Conservation (phyloP, 2,888 invertebrate species). For the Ctenicera cuprea region DNA sequence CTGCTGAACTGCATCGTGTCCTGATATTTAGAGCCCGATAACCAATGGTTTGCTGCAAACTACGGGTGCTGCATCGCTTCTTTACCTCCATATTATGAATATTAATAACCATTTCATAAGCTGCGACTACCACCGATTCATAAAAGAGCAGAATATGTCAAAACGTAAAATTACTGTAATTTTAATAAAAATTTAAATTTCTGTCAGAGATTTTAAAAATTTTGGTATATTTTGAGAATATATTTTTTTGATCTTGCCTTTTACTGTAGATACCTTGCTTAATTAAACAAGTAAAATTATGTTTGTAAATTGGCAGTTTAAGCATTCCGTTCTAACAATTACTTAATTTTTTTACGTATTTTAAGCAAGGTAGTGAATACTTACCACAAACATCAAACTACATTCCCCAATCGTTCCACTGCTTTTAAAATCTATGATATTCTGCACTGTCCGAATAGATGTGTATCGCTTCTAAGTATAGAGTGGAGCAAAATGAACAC, state of each 20-base stretch:
- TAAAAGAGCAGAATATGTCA: not conserved
- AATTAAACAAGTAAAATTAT: no score
- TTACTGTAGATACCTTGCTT: no score
- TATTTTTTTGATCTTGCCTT: no score
- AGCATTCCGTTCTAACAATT: no score
- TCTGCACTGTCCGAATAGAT: constrained; percentile 48
- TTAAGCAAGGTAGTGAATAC: no score
- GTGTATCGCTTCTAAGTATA: constrained; percentile 57
- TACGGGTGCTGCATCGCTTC: constrained; percentile 31
- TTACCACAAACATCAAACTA: not conserved
- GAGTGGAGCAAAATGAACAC: constrained; percentile 58
- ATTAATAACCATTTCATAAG: constrained; percentile 46
- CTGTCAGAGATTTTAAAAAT: no score
- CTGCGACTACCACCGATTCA: constrained; percentile 24
- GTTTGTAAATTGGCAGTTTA: no score
- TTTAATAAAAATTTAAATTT: no score
- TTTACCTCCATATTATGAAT: constrained; percentile 48
- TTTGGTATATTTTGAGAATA: no score
- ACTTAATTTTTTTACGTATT: not conserved
- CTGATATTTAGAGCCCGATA: constrained; percentile 52
- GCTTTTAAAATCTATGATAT: constrained; percentile 37
- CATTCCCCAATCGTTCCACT: not conserved
- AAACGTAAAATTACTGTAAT: not conserved
- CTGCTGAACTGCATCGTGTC: constrained; percentile 47
- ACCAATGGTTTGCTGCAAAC: constrained; percentile 50